phyloP scores from a whole-genome alignment of 2,888 invertebrate genomes.

The Patella pellucida region DNA sequence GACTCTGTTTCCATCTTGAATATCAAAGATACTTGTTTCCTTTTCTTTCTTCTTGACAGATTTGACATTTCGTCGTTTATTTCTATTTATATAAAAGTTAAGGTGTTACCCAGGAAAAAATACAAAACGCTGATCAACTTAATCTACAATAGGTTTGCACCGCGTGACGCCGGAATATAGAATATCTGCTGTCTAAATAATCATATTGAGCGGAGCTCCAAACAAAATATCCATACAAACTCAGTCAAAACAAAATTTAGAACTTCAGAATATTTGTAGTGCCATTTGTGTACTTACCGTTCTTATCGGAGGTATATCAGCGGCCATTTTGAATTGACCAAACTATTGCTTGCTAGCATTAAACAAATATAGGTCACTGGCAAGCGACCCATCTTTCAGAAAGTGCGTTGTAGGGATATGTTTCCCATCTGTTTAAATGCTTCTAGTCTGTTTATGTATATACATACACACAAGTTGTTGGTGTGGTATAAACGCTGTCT shows the following conservation, averaged over 20 bases:
- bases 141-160: slow-evolving; percentile 5
- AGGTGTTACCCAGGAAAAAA: no score
- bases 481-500: slow-evolving; percentile 7
- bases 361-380: slow-evolving; percentile 4
- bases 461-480: neutral
- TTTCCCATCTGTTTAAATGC: neutral
- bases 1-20: slow-evolving; percentile 11
- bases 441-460: neutral
- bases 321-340: neutral
- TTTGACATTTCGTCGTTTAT: no score
- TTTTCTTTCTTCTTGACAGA: neutral
- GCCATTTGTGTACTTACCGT: no score
- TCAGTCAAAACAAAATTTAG: no score
- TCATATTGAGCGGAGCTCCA: no score
- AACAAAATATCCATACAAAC: no score
- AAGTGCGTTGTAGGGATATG: slow-evolving; percentile 3
- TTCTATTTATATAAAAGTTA: no score
- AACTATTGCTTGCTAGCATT: neutral
- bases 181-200: no score
- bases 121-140: neutral
- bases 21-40: slow-evolving; percentile 4
- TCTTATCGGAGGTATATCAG: no score
- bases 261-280: no score
- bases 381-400: neutral
- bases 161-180: neutral